These are phyloP conservation scores for Pipistrellus kuhlii DNA, from an alignment of 2,797 vertebrate species.

Conservation along the genomic window DNA sequence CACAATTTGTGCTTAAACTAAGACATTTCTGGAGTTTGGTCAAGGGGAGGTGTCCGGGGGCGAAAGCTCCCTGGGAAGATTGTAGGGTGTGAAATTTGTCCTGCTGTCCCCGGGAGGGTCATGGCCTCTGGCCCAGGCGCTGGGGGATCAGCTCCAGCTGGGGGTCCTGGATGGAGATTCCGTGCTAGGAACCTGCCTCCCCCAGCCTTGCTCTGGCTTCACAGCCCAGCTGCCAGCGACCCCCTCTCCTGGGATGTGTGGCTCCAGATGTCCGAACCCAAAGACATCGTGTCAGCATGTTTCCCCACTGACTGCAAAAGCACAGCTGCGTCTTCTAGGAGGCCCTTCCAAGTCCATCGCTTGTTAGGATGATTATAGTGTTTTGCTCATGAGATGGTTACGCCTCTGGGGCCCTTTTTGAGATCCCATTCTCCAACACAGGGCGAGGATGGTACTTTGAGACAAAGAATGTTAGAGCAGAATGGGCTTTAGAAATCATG, in stretches of 20 bases:
- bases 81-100: not conserved
- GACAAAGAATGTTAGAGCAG: conserved; percentile 30
- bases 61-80: not conserved
- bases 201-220: not conserved
- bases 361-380: conserved; percentile 72
- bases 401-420: conserved; percentile 58
- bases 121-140: not conserved
- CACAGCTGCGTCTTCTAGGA: conserved; percentile 70
- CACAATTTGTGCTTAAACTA: not conserved
- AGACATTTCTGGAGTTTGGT: not conserved
- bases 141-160: not conserved
- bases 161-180: not conserved
- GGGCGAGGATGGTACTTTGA: conserved; percentile 59
- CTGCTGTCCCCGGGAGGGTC: not conserved
- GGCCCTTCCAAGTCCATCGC: conserved; percentile 66
- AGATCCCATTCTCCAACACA: conserved; percentile 53
- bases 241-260: conserved; percentile 55
- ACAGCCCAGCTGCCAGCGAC: conserved; percentile 46
- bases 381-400: conserved; percentile 67
- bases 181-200: no score
- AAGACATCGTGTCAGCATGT: conserved; percentile 71
- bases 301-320: conserved; percentile 52
- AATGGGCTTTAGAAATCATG: not conserved
- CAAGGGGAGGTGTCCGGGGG: not conserved
- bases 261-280: conserved; percentile 70